Evolutionary conservation across 2,888 invertebrate genomes (phyloP), one percentile per base, ranked within the genome.

Genomic region (Polydrusus pterygomalis): DNA sequence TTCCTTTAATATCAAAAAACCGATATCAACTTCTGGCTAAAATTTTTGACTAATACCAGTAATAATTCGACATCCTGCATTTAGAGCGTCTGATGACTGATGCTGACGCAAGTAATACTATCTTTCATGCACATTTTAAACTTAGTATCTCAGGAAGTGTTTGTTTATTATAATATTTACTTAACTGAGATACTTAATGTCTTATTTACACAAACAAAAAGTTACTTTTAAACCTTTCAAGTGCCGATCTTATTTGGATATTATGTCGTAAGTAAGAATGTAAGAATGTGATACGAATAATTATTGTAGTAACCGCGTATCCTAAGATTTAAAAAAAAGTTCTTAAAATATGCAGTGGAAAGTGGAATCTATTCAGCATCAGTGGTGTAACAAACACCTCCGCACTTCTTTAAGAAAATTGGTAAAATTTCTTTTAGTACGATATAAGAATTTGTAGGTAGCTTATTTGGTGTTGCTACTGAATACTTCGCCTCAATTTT

Each of bases 161-260:
- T 70, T 75, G 75, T 75, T 75, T 70, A 70, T 75, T 75, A 49
- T 70, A 75, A 75, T 75, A 70, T 75, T 75, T 75, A 75, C 75
- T 65, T 40, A 70, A 43, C 70, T 49, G 47, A 51, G 70, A 65
- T 70, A 75, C 75, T 75, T 75, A 65, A 56, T 49, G 43, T 65
- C 34, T 30, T 58, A 64, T 75, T 75, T 70, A 75, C 49, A 75
- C 65, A 75, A 75, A 75, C 75, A 75, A 40, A 73, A 38, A 45
- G 49, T 43, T 49, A 15, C 60, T 70, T 70, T 40, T 62, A 25
- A 51, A 47, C 49, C 45, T 51, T 70, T 45, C 17, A 68, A 18
- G 40, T 56, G 68, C 56, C 54, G 56, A 45, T 65, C 18, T 15
- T 17, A 34, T 49, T 51, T 6, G 17, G 45, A n/a, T 34, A 51